phyloP scores from a whole-genome alignment of 1,140 invertebrate species.

The Drosophila micromelanica region DNA sequence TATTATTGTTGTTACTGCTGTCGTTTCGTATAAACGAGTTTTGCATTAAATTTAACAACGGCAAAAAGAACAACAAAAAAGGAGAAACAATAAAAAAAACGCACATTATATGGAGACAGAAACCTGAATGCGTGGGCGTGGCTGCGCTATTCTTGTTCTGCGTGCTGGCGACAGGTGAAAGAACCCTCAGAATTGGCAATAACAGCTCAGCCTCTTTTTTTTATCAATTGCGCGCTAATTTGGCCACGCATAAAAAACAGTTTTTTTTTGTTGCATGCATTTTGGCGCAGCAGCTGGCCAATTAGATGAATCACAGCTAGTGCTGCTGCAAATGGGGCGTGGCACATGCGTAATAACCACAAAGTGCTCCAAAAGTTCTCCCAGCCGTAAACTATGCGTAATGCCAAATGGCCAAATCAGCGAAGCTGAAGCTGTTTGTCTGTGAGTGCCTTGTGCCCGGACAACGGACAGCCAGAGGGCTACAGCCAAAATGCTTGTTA shows the following conservation, averaged over 20 bases:
- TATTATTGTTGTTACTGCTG: too few species aligned
- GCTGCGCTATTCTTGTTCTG: slow-evolving; percentile 8
- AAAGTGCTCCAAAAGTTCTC: background rate
- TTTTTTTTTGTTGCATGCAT: slow-evolving; percentile 29
- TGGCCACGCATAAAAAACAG: background rate
- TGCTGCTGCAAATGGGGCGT: background rate
- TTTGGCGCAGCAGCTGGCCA: slow-evolving; percentile 14
- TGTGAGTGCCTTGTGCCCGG: background rate
- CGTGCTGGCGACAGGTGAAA: slow-evolving; percentile 55
- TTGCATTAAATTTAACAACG: slow-evolving; percentile 71
- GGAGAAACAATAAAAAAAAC: slow-evolving; percentile 20
- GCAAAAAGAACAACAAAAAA: slow-evolving; percentile 28
- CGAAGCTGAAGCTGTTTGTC: slow-evolving; percentile 22
- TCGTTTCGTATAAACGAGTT: too few species aligned
- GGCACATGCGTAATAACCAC: too few species aligned
- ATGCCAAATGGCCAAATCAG: slow-evolving; percentile 57
- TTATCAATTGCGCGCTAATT: background rate
- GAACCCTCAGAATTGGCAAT: slow-evolving; percentile 54
- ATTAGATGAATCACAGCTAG: background rate
- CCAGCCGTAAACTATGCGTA: slow-evolving; percentile 6
- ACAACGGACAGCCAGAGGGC: too few species aligned
- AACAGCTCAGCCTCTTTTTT: slow-evolving; percentile 40
- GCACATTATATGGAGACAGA: slow-evolving; percentile 67
- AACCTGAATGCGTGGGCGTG: slow-evolving; percentile 5
- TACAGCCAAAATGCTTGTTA: too few species aligned